A percentile compares a stretch with the other conserved stretches of the same genome.
Conservation (phyloP, 1,140 invertebrate species). For the Epicauta chinensis region DNA sequence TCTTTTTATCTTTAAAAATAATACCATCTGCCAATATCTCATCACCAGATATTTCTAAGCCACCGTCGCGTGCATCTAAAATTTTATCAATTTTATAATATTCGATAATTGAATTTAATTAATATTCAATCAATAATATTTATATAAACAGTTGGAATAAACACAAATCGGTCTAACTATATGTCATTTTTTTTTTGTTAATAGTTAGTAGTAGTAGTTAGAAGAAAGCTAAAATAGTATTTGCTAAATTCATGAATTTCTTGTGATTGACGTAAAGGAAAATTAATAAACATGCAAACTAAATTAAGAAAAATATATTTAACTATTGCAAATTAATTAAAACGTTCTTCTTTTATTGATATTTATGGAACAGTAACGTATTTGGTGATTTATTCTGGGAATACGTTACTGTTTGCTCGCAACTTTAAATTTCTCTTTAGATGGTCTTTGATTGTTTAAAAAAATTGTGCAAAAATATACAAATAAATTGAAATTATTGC, state of each 20-base stretch:
- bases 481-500: too few relatives aligned
- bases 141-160: conserved; percentile 15
- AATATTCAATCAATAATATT: not conserved
- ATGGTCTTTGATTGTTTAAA: too few relatives aligned
- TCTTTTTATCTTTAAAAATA: conserved; percentile 78
- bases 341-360: conserved; percentile 2
- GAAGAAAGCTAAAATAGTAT: conserved; percentile 7
- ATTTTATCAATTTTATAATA: conserved; percentile 6
- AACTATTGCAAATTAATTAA: conserved; percentile 3
- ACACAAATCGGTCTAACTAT: conserved; percentile 15
- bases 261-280: not conserved
- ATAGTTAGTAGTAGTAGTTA: not conserved
- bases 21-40: conserved; percentile 77
- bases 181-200: conserved; percentile 1
- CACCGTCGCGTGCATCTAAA: conserved; percentile 41
- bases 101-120: not conserved
- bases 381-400: too few relatives aligned
- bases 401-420: too few relatives aligned
- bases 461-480: not conserved
- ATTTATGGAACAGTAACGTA: not conserved
- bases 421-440: too few relatives aligned
- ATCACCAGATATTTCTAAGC: conserved; percentile 57
- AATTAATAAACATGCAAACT: conserved; percentile 14
- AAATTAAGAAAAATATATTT: conserved; percentile 4
- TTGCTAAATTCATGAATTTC: conserved; percentile 8